Conservation (phyloP, 2,888 invertebrate genomes). For the Girardia tigrina region DNA sequence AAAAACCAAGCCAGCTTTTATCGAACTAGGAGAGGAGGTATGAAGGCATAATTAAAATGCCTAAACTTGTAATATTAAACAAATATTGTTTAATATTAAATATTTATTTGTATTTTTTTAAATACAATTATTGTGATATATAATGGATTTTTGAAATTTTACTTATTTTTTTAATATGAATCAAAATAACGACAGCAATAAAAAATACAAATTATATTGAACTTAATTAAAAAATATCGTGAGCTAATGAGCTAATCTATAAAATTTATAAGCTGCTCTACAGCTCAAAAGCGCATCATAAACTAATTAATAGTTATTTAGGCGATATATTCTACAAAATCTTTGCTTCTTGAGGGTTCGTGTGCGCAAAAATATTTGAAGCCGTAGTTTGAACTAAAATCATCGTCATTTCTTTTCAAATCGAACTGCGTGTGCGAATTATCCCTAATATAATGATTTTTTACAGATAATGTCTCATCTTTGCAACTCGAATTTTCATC, state of each 20-base stretch:
- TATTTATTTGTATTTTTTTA: too few relatives aligned
- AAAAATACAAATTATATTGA: conserved; percentile 20
- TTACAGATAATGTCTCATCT: neutral
- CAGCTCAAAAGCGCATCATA: conserved; percentile 13
- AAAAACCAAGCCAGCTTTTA: too few relatives aligned
- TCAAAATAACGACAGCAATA: too few relatives aligned
- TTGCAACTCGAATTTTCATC: conserved; percentile 9
- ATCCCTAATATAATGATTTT: conserved; percentile 4
- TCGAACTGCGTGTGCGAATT: neutral
- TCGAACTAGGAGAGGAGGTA: too few relatives aligned
- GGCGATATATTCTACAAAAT: conserved; percentile 20
- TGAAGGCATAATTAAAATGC: too few relatives aligned
- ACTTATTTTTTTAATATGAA: too few relatives aligned
- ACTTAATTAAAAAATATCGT: conserved; percentile 20
- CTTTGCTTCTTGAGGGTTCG: conserved; percentile 12
- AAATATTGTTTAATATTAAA: too few relatives aligned
- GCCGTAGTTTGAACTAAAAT: conserved; percentile 17
- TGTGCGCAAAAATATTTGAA: conserved; percentile 16
- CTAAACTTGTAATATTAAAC: too few relatives aligned
- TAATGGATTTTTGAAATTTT: too few relatives aligned
- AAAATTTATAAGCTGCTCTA: conserved; percentile 23
- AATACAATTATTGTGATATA: too few relatives aligned
- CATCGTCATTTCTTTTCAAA: neutral
- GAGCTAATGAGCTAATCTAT: conserved; percentile 23
- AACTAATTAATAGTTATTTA: conserved; percentile 17